Evolutionary conservation across 53 echinoderm and acorn worm genomes (phyloP).

Genomic region (Luidia sarsii): DNA sequence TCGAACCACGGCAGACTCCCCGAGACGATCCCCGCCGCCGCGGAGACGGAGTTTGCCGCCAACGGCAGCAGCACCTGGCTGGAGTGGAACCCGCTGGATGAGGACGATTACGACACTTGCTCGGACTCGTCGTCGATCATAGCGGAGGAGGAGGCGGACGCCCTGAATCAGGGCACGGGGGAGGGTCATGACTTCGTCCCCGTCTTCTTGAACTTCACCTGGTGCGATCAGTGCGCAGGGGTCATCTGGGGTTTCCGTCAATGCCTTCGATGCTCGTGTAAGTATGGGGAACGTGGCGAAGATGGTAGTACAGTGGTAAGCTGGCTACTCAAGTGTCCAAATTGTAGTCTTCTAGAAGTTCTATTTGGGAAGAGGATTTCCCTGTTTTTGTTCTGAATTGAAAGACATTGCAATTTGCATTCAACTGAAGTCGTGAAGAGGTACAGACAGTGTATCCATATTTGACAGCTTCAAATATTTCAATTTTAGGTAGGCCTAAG

Average conservation of each 20-base stretch:
- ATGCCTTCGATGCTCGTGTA: conserved; percentile 88
- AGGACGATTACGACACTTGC: conserved; percentile 41
- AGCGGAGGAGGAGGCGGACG: conserved; percentile 55
- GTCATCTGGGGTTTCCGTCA: conserved; percentile 96
- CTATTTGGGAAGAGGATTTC: no score
- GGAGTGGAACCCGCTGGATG: conserved; percentile 55
- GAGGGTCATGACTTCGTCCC: conserved; percentile 81
- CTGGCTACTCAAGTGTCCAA: no score
- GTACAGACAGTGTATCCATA: no score
- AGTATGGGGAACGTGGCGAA: conserved; percentile 64
- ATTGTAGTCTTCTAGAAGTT: no score
- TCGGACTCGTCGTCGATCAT: not conserved
- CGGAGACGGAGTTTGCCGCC: conserved; percentile 45
- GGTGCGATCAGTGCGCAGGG: conserved; percentile 95
- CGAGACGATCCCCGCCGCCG: conserved; percentile 14
- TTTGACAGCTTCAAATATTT: no score
- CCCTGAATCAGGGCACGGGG: conserved; percentile 49
- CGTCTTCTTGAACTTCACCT: conserved; percentile 82
- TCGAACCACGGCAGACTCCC: not conserved
- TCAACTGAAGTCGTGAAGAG: not conserved
- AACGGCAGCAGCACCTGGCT: conserved; percentile 27
- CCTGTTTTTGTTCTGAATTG: no score
- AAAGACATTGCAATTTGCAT: no score
- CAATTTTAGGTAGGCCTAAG: no score
- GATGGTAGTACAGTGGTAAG: no score